Evolutionary conservation across 2,797 vertebrate species (phyloP), one percentile per base, ranked within the genome.

Genomic region (Halcyon leucocephala): DNA sequence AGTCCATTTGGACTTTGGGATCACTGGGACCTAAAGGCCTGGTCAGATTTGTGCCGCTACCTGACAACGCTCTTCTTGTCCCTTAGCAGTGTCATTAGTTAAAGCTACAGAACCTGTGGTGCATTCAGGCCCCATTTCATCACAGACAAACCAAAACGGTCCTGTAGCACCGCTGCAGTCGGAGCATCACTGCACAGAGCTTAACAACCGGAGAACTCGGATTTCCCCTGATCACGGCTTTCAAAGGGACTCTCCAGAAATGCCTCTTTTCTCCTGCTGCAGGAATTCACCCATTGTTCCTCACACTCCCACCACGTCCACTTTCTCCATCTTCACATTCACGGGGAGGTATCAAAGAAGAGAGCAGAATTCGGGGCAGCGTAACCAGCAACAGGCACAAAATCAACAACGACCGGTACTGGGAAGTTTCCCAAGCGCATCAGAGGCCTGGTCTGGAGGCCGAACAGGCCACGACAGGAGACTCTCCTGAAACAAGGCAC

Each of bases 371-470:
- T 41, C 1, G 8, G 14, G 20, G 11, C 3, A 6, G 10, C 0
- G 39, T 0, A 8, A 33, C 2, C 48, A 21, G 44, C 62, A 21
- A 2, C 0, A 2, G 3, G 2, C 58, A 8, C 3, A 1, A 2
- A 3, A 21, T 2, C 18, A 25, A 3, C 2, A 5, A 7, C 0
- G 2, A 11, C 49, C 6, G 0, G 0, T 5, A 55, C 39, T 0
- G 31, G 52, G 21, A 33, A 33, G 7, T 6, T 16, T 9, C 18
- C 35, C 51, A 7, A 35, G 20, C 44, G 48, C 16, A 0, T 7
- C 61, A 16, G 33, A 25, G 54, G 44, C 12, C 58, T 39, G 0
- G 2, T 6, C 0, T 10, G 35, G 37, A 31, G 41, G 3, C 3
- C 41, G 21, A 3, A 24, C 0, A 1, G 13, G 18, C 4, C 2